Evolutionary conservation across 2,113 vertebrate species (phyloP), one percentile per base, ranked within the genome.

Genomic region (Petroica traversi): DNA sequence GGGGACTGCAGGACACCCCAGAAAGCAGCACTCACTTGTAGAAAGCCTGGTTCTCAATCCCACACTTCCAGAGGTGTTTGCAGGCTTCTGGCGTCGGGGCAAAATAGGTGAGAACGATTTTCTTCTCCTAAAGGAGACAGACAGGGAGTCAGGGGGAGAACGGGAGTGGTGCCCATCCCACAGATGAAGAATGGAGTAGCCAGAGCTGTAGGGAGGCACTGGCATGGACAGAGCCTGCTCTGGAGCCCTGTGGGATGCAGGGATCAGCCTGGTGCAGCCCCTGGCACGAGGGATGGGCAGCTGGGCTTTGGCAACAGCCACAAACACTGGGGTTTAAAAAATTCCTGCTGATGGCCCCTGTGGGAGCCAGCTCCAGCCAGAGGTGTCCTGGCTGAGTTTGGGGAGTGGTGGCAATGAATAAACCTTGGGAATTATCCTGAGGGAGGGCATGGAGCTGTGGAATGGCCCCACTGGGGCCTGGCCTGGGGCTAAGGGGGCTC

Each of bases 51-150:
- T 99, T 99, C 96, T 99, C 99, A 16, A 99, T 99, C 20, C 99
- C 99, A 14, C 99, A 99, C 97, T 99, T 99, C 99, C 99, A 99
- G 91, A 99, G 99, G 96, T 99, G 99, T 67, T 99, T 99, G 98
- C 99, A 99, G 92, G 99, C 99, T 98, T 99, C 99, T 36, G 99
- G 99, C 3, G 99, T 99, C 8, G 99, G 99, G 76, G 99, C 99
- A 95, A 99, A 99, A 89, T 99, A 99, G 1, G 99, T 99, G 85
- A 99, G 98, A 95, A 99, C 99, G 58, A 99, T 99, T 98, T 99
- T 99, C 97, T 98, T 98, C 91, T 99, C 99, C 99, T 99, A 94
- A 88, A 97, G 96, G 84, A 57, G 20, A 61, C 19, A 48, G 41
- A 24, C 3, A 33, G 19, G 85, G 84, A 90, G 73, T 76, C 1